Evolutionary conservation across 2,113 vertebrate species (phyloP).

Genomic region (Sprattus sprattus): DNA sequence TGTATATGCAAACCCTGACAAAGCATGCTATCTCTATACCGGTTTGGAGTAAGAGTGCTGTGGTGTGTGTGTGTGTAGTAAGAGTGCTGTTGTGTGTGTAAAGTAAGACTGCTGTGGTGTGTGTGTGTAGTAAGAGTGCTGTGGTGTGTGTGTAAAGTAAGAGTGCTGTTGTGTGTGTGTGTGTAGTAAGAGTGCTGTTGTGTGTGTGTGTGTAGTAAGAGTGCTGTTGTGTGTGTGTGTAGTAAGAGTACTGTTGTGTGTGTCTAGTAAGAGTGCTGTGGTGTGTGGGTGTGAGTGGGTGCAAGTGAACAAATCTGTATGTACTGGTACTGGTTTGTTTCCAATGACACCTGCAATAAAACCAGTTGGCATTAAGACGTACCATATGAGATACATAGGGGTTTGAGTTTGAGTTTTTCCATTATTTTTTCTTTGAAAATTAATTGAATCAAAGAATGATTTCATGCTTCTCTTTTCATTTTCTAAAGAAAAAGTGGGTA

Average conservation of each 20-base stretch:
- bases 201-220: not conserved
- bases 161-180: too few relatives aligned
- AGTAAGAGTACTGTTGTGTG: not conserved
- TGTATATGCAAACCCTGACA: not conserved
- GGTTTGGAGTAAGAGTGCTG: not conserved
- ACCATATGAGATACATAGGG: not conserved
- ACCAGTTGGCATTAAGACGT: not conserved
- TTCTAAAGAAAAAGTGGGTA: not conserved
- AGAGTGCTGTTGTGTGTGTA: too few relatives aligned
- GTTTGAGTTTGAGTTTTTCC: not conserved
- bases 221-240: not conserved
- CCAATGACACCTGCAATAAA: not conserved
- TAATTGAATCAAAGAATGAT: not conserved
- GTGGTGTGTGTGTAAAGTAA: not conserved
- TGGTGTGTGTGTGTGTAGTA: not conserved
- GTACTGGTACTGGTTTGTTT: not conserved
- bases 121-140: not conserved
- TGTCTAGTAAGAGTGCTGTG: not conserved
- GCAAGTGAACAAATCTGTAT: not conserved
- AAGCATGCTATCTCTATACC: not conserved
- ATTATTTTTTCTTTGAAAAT: not conserved
- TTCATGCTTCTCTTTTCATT: not conserved
- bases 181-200: not conserved
- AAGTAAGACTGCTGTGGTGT: not conserved
- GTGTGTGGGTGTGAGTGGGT: not conserved